Evolutionary conservation across 2,113 vertebrate species (phyloP), one percentile per base, ranked within the genome.

Genomic region (Hirundichthys speculiger): DNA sequence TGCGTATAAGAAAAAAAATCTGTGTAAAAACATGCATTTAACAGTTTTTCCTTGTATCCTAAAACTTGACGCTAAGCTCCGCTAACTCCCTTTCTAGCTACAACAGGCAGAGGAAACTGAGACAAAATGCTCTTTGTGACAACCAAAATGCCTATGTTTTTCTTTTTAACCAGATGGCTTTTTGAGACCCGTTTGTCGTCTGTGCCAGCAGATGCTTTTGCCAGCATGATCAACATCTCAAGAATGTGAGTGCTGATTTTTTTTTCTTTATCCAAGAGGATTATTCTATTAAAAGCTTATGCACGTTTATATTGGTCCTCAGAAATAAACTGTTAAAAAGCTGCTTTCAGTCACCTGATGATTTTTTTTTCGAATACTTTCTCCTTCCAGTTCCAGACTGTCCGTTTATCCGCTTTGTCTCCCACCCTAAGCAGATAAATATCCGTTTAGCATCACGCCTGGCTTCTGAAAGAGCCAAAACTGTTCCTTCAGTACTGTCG

Each of bases 151-250:
- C 27, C 12, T n/a, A 0, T 39, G 45, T 25, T 66, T 65, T 68
- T 21, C 43, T 61, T 55, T 51, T 43, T 52, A 47, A 79, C 8
- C 80, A 99, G 98, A 87, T 95, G 93, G 64, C 91, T 99, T 79
- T 89, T 92, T 79, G 98, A 99, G 88, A 98, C 98, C 22, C 89
- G 89, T 34, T 90, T 99, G 71, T 89, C 86, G 57, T 93, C 91
- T 9, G 88, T 99, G 60, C 94, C 94, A 50, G 85, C 90, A 51
- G 90, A 83, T 0, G 95, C 94, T 15, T 99, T 99, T 68, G 89
- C 93, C 76, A 91, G 89, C 83, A 87, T 98, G 77, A 91, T 93
- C 82, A 99, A 99, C 90, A 95, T 99, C 83, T 96, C 97, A 69
- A 93, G 92, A 57, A 97, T 99, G 98, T 99, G 92, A 96, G 98